phyloP scores from a whole-genome alignment of 2,888 invertebrate genomes.

The Acanthacorydalis orientalis region DNA sequence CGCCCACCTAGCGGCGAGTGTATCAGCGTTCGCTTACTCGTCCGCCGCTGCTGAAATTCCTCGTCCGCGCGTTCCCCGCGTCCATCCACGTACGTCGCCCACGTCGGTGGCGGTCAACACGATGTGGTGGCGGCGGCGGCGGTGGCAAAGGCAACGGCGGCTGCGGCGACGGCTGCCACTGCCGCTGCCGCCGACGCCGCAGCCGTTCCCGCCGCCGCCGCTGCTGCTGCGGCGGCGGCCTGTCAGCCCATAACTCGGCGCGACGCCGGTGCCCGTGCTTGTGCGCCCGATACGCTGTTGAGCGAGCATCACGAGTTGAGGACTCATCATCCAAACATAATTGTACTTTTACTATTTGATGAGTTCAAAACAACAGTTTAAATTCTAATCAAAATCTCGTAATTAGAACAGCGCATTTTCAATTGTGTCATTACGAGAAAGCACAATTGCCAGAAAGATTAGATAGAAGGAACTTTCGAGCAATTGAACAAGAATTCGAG shows the following conservation, averaged over 20 bases:
- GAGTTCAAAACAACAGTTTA: too few relatives aligned
- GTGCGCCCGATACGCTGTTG: slow-evolving; percentile 12
- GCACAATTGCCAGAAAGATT: too few relatives aligned
- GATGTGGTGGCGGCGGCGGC: slow-evolving; percentile 4
- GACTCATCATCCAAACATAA: neutral
- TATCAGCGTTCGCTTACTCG: too few relatives aligned
- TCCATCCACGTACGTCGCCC: neutral
- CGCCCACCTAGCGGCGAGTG: too few relatives aligned
- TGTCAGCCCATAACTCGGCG: slow-evolving; percentile 16
- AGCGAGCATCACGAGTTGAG: slow-evolving; percentile 5
- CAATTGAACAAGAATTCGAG: too few relatives aligned
- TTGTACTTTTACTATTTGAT: slow-evolving; percentile 11
- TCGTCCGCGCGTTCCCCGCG: too few relatives aligned
- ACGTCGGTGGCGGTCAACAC: neutral
- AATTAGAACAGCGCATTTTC: too few relatives aligned
- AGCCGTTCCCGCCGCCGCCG: slow-evolving; percentile 9
- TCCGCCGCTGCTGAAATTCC: too few relatives aligned
- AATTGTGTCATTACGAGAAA: too few relatives aligned
- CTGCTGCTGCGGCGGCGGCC: slow-evolving; percentile 10
- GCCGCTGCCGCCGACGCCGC: slow-evolving; percentile 3
- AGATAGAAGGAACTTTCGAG: too few relatives aligned
- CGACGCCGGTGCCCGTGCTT: slow-evolving; percentile 11
- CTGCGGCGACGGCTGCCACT: neutral
- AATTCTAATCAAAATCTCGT: too few relatives aligned
- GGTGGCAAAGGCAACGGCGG: neutral